phyloP scores from a whole-genome alignment of 2,888 invertebrate species.

The Pyrgus malvae region DNA sequence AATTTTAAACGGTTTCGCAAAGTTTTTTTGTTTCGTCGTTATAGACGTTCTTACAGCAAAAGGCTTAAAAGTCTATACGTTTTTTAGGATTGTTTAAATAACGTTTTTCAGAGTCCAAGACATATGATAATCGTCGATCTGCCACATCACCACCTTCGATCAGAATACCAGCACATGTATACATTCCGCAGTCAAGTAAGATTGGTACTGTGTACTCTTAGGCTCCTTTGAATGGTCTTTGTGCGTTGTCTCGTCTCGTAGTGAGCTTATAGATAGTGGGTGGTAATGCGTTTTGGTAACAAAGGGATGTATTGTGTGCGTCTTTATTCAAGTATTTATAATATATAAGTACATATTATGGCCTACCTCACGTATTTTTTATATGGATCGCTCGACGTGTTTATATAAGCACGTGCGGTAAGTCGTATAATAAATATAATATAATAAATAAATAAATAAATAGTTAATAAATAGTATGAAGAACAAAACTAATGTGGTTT shows the following conservation, averaged over 20 bases:
- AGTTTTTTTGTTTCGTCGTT: no score
- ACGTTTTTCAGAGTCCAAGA: constrained; percentile 54
- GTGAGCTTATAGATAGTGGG: background rate
- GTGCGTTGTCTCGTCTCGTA: background rate
- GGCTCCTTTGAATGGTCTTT: background rate
- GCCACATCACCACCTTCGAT: constrained; percentile 52
- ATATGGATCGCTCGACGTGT: no score
- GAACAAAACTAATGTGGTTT: no score
- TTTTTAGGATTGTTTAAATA: background rate
- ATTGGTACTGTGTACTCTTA: constrained; percentile 25
- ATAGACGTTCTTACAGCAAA: no score
- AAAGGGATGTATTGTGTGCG: background rate
- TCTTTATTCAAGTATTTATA: background rate
- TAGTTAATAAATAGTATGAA: no score
- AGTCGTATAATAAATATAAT: no score
- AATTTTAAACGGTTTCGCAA: no score
- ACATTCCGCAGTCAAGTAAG: constrained; percentile 59
- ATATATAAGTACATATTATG: no score
- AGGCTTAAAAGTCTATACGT: no score
- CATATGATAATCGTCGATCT: constrained; percentile 49
- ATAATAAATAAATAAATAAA: no score
- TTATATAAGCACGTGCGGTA: no score
- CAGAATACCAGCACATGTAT: constrained; percentile 47
- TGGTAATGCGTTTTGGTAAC: background rate
- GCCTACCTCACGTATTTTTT: no score